Conservation (phyloP, 2,888 invertebrate species). For the Gasteruption jaculator region DNA sequence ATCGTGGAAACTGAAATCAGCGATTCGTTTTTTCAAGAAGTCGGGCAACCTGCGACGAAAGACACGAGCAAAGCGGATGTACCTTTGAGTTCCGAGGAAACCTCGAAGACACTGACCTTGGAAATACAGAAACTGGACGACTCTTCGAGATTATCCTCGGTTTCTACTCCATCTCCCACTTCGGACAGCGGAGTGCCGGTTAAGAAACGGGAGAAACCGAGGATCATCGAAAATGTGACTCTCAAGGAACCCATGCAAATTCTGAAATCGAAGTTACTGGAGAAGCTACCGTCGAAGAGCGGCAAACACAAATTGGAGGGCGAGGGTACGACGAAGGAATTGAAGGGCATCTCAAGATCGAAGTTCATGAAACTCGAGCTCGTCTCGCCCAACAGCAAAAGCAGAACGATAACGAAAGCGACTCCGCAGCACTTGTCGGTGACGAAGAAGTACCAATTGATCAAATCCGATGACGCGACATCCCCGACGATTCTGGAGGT, state of each 20-base stretch:
- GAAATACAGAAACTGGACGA: slow-evolving; percentile 35
- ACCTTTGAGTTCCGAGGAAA: slow-evolving; percentile 20
- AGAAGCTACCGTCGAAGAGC: slow-evolving; percentile 36
- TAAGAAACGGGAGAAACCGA: slow-evolving; percentile 48
- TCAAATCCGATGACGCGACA: slow-evolving; percentile 36
- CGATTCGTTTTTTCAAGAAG: no score
- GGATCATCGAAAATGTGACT: slow-evolving; percentile 46
- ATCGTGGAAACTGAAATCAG: no score
- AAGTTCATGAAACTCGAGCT: slow-evolving; percentile 43
- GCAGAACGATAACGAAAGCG: slow-evolving; percentile 25
- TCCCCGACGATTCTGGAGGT: slow-evolving; percentile 22
- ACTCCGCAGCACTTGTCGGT: slow-evolving; percentile 26
- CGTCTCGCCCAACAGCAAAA: slow-evolving; percentile 28
- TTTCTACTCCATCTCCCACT: slow-evolving; percentile 29
- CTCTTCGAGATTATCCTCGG: slow-evolving; percentile 23
- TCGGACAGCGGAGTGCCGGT: slow-evolving; percentile 38
- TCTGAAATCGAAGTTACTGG: slow-evolving; percentile 41
- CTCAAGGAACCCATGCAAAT: slow-evolving; percentile 46
- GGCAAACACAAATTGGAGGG: slow-evolving; percentile 43
- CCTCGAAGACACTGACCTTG: slow-evolving; percentile 23
- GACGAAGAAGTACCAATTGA: slow-evolving; percentile 35
- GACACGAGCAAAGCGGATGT: no score
- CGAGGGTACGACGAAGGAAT: slow-evolving; percentile 27
- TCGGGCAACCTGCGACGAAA: no score
- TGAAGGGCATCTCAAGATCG: slow-evolving; percentile 27